These are phyloP conservation scores for Dynastes hyllus DNA, from an alignment of 2,888 invertebrate species.

Conservation along the genomic window DNA sequence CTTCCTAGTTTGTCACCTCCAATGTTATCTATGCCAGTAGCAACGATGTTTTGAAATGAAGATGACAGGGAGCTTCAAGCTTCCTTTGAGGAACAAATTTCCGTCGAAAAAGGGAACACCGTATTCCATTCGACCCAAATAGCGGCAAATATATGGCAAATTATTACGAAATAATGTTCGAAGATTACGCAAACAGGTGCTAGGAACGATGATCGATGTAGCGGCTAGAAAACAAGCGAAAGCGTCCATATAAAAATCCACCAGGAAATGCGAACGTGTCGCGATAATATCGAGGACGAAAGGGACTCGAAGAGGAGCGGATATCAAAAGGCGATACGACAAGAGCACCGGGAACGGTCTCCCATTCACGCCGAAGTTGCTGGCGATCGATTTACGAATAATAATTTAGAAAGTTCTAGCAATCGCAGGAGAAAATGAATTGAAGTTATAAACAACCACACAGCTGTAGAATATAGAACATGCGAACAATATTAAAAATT, in stretches of 20 bases:
- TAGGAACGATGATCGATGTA: background rate
- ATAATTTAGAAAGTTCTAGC: background rate
- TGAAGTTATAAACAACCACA: too few species aligned
- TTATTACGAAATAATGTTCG: constrained; percentile 1
- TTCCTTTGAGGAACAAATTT: too few species aligned
- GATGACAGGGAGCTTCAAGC: too few species aligned
- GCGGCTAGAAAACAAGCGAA: background rate
- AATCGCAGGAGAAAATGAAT: background rate
- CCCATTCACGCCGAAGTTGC: constrained; percentile 20
- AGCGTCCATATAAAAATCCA: constrained; percentile 3
- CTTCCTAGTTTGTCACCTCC: too few species aligned
- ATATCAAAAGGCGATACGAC: constrained; percentile 12
- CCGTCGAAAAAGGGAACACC: too few species aligned
- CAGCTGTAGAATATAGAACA: too few species aligned
- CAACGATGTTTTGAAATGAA: too few species aligned
- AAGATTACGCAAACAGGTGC: background rate
- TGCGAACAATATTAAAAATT: too few species aligned
- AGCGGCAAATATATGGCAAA: background rate
- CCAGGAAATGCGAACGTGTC: background rate
- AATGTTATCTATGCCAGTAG: too few species aligned
- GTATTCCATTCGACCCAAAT: too few species aligned
- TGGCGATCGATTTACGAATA: background rate
- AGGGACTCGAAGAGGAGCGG: constrained; percentile 19
- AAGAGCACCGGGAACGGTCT: background rate
- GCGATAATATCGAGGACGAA: constrained; percentile 11